A percentile compares a stretch with the other conserved stretches of the same genome.
Evolutionary conservation across 2,113 vertebrate genomes (phyloP).

Genomic region (Carlito syrichta): DNA sequence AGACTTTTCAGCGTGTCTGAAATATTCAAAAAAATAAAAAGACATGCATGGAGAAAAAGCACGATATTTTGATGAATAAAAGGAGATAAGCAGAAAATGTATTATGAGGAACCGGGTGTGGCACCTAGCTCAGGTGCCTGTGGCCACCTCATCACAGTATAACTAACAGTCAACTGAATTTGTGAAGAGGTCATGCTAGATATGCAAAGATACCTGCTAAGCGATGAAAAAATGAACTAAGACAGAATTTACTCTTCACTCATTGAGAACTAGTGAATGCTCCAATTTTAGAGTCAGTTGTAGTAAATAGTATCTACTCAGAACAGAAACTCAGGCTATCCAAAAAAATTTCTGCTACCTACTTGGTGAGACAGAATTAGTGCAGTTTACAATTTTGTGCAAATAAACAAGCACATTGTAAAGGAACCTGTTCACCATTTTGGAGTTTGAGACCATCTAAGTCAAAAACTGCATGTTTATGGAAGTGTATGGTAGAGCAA

Average conservation of each 20-base stretch:
- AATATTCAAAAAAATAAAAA: background rate
- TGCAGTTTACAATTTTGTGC: background rate
- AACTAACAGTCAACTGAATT: rapidly evolving
- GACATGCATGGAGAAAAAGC: background rate
- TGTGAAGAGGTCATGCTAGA: background rate
- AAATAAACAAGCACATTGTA: background rate
- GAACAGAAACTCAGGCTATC: background rate
- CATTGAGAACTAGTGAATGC: background rate
- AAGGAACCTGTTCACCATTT: background rate
- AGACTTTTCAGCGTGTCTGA: background rate
- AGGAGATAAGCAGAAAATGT: background rate
- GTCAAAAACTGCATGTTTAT: background rate
- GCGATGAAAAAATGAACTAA: background rate
- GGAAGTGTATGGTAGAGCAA: background rate
- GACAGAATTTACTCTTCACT: background rate
- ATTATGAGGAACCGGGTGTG: background rate
- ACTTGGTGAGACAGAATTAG: background rate
- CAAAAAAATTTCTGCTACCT: background rate
- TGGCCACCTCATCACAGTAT: background rate
- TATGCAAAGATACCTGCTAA: background rate
- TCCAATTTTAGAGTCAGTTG: background rate
- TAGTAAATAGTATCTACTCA: background rate
- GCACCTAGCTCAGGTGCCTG: background rate
- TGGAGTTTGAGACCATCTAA: background rate
- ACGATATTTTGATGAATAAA: background rate